Evolutionary conservation across 2,888 invertebrate genomes (phyloP).

Genomic region (Empis livida): DNA sequence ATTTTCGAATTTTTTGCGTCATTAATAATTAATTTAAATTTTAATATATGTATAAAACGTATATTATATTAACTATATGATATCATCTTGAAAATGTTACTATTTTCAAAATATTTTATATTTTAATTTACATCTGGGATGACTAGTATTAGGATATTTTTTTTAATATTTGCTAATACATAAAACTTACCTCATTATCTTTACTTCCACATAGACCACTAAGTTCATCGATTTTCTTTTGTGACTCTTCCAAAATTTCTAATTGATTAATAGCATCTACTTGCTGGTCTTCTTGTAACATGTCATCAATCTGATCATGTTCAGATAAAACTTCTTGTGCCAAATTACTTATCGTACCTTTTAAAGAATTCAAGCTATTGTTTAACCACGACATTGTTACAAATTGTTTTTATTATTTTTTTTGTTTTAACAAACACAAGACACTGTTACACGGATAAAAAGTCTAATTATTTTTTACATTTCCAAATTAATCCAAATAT

Average conservation of each 20-base stretch:
- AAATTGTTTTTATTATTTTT: neutral
- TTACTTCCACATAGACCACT: neutral
- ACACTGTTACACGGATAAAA: too few relatives aligned
- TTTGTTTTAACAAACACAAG: neutral
- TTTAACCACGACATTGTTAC: slow-evolving; percentile 54
- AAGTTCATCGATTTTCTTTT: neutral
- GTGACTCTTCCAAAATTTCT: neutral
- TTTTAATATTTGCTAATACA: too few relatives aligned
- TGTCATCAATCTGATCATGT: neutral
- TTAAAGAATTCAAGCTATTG: slow-evolving; percentile 44
- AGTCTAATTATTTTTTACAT: too few relatives aligned
- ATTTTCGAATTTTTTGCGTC: too few relatives aligned
- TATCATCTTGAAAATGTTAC: too few relatives aligned
- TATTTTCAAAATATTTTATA: too few relatives aligned
- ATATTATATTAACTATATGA: too few relatives aligned
- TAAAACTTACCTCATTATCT: neutral
- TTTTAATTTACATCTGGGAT: too few relatives aligned
- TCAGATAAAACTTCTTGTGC: slow-evolving; percentile 50
- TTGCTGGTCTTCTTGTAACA: neutral
- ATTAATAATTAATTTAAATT: too few relatives aligned
- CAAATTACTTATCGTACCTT: slow-evolving; percentile 78
- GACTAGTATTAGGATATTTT: too few relatives aligned
- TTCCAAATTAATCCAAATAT: too few relatives aligned
- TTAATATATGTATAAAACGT: too few relatives aligned
- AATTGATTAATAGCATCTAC: neutral